Evolutionary conservation across 2,113 vertebrate genomes (phyloP), one percentile per base, ranked within the genome.

Genomic region (Acinonyx jubatus): DNA sequence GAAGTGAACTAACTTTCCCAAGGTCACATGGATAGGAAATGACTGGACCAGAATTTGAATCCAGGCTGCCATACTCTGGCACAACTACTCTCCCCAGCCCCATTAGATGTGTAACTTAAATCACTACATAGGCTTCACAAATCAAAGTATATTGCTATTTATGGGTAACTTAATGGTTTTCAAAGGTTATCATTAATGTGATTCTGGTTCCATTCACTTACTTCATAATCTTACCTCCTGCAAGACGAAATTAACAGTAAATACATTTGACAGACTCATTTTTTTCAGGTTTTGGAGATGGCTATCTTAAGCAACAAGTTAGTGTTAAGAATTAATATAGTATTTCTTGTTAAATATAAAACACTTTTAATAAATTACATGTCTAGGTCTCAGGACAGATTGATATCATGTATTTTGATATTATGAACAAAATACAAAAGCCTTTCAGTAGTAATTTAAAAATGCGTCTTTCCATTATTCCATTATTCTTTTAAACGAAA

Each of bases 291-390:
- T 73, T 95, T 87, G n/a, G 74, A 96, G 16, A 81, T 92, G 78
- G 66, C 29, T 41, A 65, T 82, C 8, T 66, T 90, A 68, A 94
- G 36, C 27, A 93, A 68, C 50, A 85, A 85, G 38, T 6, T 84
- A 36, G 18, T 10, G 0, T 89, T 88, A 84, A 90, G 1, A 84
- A 94, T 93, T 69, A 52, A 27, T 41, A 50, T 83, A 73, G n/a
- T 82, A 52, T 74, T 82, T 88, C 41, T 86, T 63, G 5, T 84
- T 93, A 90, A 96, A 79, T 38, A 84, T 55, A 81, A 94, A 88
- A 36, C 10, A 25, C 3, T 92, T 85, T 69, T 41, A 83, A 23
- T 66, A 93, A 95, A 55, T 80, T 65, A 25, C 3, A 52, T 84
- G 27, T 25, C 41, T 90, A 79, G 25, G 55, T 89, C 38, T 85